A percentile compares a stretch with the other conserved stretches of the same genome.
These are phyloP conservation scores for Holothuria glaberrima DNA, from an alignment of 35 echinoderm and acorn worm genomes.

Conservation along the genomic window DNA sequence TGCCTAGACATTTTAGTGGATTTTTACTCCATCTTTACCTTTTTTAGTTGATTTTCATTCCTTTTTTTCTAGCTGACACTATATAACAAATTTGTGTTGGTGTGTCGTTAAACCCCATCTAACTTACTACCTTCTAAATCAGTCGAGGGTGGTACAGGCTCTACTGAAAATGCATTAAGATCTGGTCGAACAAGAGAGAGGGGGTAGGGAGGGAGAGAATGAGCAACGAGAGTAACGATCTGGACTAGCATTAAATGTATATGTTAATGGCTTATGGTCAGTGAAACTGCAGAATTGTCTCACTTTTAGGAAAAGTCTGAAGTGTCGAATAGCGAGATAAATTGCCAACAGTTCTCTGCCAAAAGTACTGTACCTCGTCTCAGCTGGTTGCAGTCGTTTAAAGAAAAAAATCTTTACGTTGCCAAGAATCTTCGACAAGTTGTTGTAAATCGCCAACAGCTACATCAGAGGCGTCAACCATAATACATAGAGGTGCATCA, in stretches of 20 bases:
- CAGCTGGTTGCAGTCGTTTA: constrained; percentile 45
- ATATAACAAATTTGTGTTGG: too few species aligned
- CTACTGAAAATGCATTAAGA: neutral
- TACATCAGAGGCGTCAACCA: constrained; percentile 63
- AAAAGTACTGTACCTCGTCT: constrained; percentile 66
- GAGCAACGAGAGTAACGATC: constrained; percentile 54
- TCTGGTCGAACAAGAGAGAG: too few species aligned
- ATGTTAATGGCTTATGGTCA: constrained; percentile 56
- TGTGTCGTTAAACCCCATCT: too few species aligned
- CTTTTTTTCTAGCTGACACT: too few species aligned
- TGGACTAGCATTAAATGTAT: constrained; percentile 18
- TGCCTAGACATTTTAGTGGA: too few species aligned
- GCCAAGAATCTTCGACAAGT: neutral
- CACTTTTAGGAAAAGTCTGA: constrained; percentile 49
- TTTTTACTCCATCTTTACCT: too few species aligned
- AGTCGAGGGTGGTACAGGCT: neutral
- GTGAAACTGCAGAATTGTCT: constrained; percentile 51
- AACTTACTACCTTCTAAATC: constrained; percentile 2
- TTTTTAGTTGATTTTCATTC: too few species aligned
- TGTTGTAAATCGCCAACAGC: constrained; percentile 67
- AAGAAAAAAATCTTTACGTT: constrained; percentile 65
- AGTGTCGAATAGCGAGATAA: constrained; percentile 63
- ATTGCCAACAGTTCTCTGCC: constrained; percentile 60
- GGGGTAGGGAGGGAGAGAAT: too few species aligned
- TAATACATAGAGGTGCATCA: constrained; percentile 1